Conservation (phyloP, 37 sponge, comb jelly and placozoan species). For the Diacarnus erythraeanus region DNA sequence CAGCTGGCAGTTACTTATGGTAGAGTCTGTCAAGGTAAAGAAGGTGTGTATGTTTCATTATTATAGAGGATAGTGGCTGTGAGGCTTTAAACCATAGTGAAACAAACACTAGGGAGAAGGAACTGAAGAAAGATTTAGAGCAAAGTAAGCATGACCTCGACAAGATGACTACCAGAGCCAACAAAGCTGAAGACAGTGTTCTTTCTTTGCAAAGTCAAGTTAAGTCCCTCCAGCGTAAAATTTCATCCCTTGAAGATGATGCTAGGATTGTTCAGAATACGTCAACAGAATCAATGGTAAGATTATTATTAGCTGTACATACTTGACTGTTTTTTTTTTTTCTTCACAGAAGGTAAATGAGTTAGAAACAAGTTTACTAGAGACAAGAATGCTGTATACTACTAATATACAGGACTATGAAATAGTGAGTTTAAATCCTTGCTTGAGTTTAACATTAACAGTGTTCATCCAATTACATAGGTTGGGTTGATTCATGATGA, state of each 20-base stretch:
- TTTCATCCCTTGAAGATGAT: not conserved
- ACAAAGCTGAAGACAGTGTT: conserved; percentile 8
- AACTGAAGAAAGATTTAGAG: not conserved
- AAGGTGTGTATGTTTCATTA: not conserved
- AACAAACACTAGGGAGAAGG: not conserved
- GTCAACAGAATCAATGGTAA: too few relatives aligned
- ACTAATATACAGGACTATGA: conserved; percentile 70
- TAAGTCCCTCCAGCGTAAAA: not conserved
- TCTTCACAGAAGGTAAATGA: conserved; percentile 13
- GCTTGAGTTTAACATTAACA: not conserved
- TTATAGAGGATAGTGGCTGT: too few relatives aligned
- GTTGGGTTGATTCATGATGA: conserved; percentile 38
- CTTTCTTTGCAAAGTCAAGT: not conserved
- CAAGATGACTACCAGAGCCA: conserved; percentile 19
- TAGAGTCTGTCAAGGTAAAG: too few relatives aligned
- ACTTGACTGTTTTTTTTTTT: too few relatives aligned
- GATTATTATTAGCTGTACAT: too few relatives aligned
- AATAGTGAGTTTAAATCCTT: conserved; percentile 33
- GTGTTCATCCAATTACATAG: not conserved
- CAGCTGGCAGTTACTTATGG: too few relatives aligned
- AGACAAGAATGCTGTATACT: conserved; percentile 79
- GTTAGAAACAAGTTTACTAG: conserved; percentile 58
- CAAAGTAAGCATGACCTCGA: not conserved
- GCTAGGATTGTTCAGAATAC: not conserved
- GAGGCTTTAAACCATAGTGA: not conserved